Percentiles rank a stretch among this genome's conserved stretches.
phyloP scores from a whole-genome alignment of 2,888 invertebrate species.

The Nemotelus pantherinus region DNA sequence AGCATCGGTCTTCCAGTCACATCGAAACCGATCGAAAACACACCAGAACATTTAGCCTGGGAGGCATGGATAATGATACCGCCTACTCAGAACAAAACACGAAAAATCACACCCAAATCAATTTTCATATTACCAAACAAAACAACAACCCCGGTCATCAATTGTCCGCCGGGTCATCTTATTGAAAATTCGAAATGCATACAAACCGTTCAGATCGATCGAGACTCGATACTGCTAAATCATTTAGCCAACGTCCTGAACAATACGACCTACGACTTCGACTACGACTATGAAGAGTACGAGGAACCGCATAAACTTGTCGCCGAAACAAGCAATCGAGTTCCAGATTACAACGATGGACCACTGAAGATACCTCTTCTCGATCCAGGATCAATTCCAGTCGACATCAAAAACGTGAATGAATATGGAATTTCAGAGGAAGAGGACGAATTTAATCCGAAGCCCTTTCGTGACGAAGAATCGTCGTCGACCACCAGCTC shows the following conservation, averaged over 20 bases:
- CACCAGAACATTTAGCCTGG: slow-evolving; percentile 63
- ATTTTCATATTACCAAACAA: slow-evolving; percentile 62
- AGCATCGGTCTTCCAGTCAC: slow-evolving; percentile 59
- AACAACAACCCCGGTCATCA: slow-evolving; percentile 47
- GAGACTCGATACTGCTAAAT: slow-evolving; percentile 52
- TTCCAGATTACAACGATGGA: slow-evolving; percentile 55
- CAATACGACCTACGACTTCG: slow-evolving; percentile 43
- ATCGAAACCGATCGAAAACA: slow-evolving; percentile 63
- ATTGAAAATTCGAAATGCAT: slow-evolving; percentile 61
- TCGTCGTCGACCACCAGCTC: slow-evolving; percentile 39
- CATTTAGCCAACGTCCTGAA: slow-evolving; percentile 43
- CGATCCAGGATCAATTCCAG: slow-evolving; percentile 58
- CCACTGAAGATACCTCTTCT: slow-evolving; percentile 63
- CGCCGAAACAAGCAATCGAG: not conserved
- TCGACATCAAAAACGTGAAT: slow-evolving; percentile 43
- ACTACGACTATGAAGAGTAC: slow-evolving; percentile 59
- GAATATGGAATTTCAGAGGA: slow-evolving; percentile 27
- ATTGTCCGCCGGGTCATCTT: slow-evolving; percentile 61
- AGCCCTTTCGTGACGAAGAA: slow-evolving; percentile 46
- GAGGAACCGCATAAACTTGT: slow-evolving; percentile 48
- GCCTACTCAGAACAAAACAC: slow-evolving; percentile 59
- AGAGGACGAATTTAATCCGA: slow-evolving; percentile 41
- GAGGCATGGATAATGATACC: slow-evolving; percentile 63
- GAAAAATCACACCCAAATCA: slow-evolving; percentile 64
- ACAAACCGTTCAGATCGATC: slow-evolving; percentile 59